Base-by-base conservation (phyloP, 2,797 vertebrate genomes). In the Hydrophis major region DNA sequence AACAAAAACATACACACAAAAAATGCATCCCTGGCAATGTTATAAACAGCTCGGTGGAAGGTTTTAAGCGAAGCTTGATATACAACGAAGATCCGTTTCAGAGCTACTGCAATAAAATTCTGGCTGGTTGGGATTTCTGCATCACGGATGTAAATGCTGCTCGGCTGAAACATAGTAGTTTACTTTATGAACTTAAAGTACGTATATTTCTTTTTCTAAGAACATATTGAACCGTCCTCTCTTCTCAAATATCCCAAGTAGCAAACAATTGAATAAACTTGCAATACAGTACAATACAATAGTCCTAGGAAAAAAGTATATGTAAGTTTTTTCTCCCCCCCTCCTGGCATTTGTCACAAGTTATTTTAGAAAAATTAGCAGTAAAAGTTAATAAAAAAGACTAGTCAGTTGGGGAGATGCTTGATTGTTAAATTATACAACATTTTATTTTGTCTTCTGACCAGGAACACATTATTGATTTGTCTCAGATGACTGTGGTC, bases 101-200 rank as follows among this genome's bases (percentile, higher is more conserved):
- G 97, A 99, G 98, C 95, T 99, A 99, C 94, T 99, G 99, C 97
- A 99, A 99, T 96, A 99, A 99, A 97, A 97, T 99, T 92, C 99
- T 99, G 92, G 98, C 99, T 0, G 99, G 99, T 94, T 99, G 99
- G 99, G 99, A 99, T 95, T 99, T 99, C 97, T 99, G 99, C 94
- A 99, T 99, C 96, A 99, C 98, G 93, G 98, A 98, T 87, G 97
- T 97, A 87, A 98, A 96, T 0, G 98, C 98, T 10, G 98, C 98
- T 0, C 94, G 8, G 74, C 96, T 99, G 59, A 99, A 99, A 95
- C 98, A 98, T 47, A 98, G 97, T 96, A 99, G 98, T 95, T 96
- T 99, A 92, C 98, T 97, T 0, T 99, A 98, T 0, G 99, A 99
- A 96, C 98, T 99, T 59, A 98, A 96, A 97, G 99, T 99, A 91